Percentiles rank a stretch among this genome's conserved stretches.
Conservation (phyloP, 2,113 vertebrate species). For the Gulo gulo region DNA sequence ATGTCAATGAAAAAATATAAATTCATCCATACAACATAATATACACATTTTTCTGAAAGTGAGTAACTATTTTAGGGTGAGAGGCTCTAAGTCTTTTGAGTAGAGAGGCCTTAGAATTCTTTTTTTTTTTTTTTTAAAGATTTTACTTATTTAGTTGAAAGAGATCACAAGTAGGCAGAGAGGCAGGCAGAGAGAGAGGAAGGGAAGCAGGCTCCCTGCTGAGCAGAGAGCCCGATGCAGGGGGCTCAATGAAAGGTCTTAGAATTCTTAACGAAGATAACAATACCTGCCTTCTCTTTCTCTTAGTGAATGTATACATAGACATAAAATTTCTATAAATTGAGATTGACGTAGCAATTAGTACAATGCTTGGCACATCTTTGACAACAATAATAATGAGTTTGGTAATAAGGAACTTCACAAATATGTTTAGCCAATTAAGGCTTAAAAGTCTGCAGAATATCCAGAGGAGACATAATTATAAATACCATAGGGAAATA, state of each 20-base stretch:
- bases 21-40: neutral
- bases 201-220: too few relatives aligned
- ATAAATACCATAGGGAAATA: conserved; percentile 10
- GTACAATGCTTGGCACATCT: neutral
- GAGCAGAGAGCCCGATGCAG: too few relatives aligned
- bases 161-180: too few relatives aligned
- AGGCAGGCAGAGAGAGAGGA: too few relatives aligned
- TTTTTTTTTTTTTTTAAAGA: too few relatives aligned
- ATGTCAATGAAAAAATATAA: neutral
- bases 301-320: neutral
- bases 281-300: neutral
- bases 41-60: neutral
- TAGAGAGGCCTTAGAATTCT: neutral
- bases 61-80: neutral
- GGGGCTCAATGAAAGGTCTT: neutral
- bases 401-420: neutral
- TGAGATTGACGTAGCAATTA: neutral
- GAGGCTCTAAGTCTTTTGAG: neutral
- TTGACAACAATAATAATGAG: conserved; percentile 25
- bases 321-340: neutral
- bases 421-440: conserved; percentile 32
- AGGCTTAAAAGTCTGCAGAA: neutral
- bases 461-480: neutral
- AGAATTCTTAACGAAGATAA: neutral
- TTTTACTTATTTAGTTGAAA: too few relatives aligned